Evolutionary conservation across 2,797 vertebrate species (phyloP), one percentile per base, ranked within the genome.

Genomic region (Helarctos malayanus): DNA sequence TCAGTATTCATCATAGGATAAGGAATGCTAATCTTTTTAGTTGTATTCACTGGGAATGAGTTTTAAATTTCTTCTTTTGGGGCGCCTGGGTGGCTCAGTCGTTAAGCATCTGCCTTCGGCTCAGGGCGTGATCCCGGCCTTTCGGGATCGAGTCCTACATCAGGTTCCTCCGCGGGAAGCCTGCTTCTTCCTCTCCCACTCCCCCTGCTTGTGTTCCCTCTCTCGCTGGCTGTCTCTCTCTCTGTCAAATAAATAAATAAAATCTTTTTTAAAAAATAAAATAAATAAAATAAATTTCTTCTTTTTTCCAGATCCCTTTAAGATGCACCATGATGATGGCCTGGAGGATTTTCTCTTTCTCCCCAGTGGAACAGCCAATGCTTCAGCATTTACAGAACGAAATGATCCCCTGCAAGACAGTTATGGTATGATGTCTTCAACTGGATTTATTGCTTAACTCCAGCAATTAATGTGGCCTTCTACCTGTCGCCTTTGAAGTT

Each of bases 261-360:
- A 41, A 41, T 41, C 41, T 41, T 41, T 41, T 41, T 41, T 5
- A 41, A 41, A 41, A 41, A 41, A 41, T 41, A 41, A 41, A 41
- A 41, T 41, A 41, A 41, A 41, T 41, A 41, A 41, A 41, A 41
- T 82, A 52, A 38, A 79, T 82, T 95, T n/a, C 63, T 69, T 91
- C 56, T 98, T 95, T 93, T 79, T 97, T 76, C 7, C 97, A 99
- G 99, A 98, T 45, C 93, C 98, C 29, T 98, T 98, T 96, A 85
- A 91, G 96, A 41, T 96, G 86, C 97, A 96, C 95, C 86, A 92
- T 45, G 98, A 97, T 88, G 98, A 98, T 0, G 54, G 63, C 29
- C 92, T 98, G 79, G 96, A 96, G 0, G 98, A 98, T 1, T 5
- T 98, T 4, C 95, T 98, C 59, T 85, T 97, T 2, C 97, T 98